Evolutionary conservation across 1,140 invertebrate genomes (phyloP), one percentile per base, ranked within the genome.

Genomic region (Phenacoccus solenopsis): DNA sequence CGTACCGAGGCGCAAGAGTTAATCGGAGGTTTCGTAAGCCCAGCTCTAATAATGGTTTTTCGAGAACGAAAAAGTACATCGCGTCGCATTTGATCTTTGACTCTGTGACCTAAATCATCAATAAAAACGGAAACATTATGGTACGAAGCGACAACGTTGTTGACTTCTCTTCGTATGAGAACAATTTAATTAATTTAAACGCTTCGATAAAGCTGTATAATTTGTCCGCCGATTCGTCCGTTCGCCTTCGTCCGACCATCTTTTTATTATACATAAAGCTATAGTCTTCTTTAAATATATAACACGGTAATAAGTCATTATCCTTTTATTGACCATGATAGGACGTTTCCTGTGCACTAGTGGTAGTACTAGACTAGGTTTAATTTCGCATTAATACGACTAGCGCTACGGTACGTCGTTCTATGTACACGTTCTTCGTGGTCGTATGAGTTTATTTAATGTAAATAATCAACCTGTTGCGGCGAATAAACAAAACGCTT

Each of bases 131-230:
- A 64, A 64, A 64, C 25, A 64, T 64, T 64, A 64, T 16, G 2
- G 59, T 64, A 13, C 25, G 59, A 64, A 64, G 25, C 21, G 25
- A 64, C 59, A 64, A 64, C 59, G 22, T 25, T 25, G 59, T 22
- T 10, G 9, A 38, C 9, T 64, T 24, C 25, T 27, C 22, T 64
- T 25, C 25, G 25, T 27, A 64, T 64, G 59, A 64, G 59, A 64
- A 64, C 59, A 64, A 64, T 64, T 64, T 64, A 64, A 64, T 64
- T 64, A 64, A 64, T 64, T 64, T 64, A 64, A 64, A 64, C 59
- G 59, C 59, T 64, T 64, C 59, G 59, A 64, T 64, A 64, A 64
- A 64, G 59, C 59, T 64, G 59, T 27, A 27, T 64, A 64, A 64
- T 64, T 64, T 64, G 59, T 64, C 59, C 20, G 59, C 59, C 59